phyloP scores from a whole-genome alignment of 2,113 vertebrate species.

The Sturnus vulgaris region DNA sequence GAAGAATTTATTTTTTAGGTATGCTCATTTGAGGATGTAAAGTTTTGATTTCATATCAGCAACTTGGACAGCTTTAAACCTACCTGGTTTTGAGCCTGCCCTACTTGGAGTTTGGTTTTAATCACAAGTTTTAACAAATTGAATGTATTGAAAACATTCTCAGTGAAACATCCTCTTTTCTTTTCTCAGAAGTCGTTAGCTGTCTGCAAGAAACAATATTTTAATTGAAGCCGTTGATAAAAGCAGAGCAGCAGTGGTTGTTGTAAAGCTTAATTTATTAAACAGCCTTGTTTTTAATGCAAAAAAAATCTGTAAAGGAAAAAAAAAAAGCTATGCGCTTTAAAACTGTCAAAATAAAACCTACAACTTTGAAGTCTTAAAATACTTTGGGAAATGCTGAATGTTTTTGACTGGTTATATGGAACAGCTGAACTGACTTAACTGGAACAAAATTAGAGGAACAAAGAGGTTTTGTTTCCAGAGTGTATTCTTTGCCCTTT shows the following conservation, averaged over 20 bases:
- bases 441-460: slow-evolving; percentile 68
- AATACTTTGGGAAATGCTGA: slow-evolving; percentile 62
- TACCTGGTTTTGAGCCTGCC: not conserved
- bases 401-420: slow-evolving; percentile 58
- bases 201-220: slow-evolving; percentile 49
- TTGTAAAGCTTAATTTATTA: slow-evolving; percentile 54
- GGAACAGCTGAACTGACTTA: slow-evolving; percentile 68
- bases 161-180: not conserved
- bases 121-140: slow-evolving; percentile 18
- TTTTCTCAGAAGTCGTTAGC: not conserved
- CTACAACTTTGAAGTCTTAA: slow-evolving; percentile 65
- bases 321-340: not conserved
- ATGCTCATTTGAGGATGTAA: not conserved
- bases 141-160: slow-evolving; percentile 23
- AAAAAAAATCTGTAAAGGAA: not conserved
- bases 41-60: not conserved
- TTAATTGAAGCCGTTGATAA: slow-evolving; percentile 59
- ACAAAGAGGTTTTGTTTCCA: slow-evolving; percentile 64
- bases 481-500: slow-evolving; percentile 57
- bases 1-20: not conserved
- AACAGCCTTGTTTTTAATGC: slow-evolving; percentile 49
- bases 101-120: slow-evolving; percentile 20
- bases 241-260: not conserved
- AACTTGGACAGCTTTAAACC: not conserved
- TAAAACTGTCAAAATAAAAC: slow-evolving; percentile 57